Evolutionary conservation across 2,113 vertebrate species (phyloP), one percentile per base, ranked within the genome.

Genomic region (Chloropsis cyanopogon): DNA sequence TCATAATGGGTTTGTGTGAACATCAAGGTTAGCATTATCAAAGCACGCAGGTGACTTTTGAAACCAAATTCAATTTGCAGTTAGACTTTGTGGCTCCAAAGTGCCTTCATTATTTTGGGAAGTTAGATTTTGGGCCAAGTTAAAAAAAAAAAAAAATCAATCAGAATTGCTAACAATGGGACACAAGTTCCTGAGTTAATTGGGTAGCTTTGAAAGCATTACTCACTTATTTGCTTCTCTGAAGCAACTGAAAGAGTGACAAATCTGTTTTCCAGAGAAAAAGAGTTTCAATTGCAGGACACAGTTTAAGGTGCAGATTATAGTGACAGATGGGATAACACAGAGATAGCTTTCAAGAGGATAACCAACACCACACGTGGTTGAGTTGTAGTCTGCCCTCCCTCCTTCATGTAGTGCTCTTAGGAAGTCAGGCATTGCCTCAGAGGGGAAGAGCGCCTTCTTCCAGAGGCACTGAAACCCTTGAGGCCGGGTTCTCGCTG

Each of bases 1-100:
- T 57, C 76, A 53, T 24, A 42, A 70, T 21, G 18, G 37, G 49
- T 56, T 76, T 73, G 29, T 28, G 47, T 61, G 84, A 71, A 81
- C 59, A 90, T 59, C 70, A 90, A 86, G 47, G 35, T 66, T 29
- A 82, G 57, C 1, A 2, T 61, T 92, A 72, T 60, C 71, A 88
- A 88, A 68, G 61, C 52, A 59, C 29, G 18, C 39, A 52, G 66
- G 57, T 80, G 84, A 94, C 64, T 92, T 90, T 81, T 17, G 56
- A 72, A 82, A 80, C 13, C 35, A 85, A 92, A 85, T 83, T 88
- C 81, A 78, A 57, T 89, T 91, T 87, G 31, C 24, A 80, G 65
- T 59, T 68, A 77, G 90, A 90, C 71, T 93, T 63, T 52, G 19
- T 83, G 90, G 50, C 63, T 94, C 79, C 90, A 73, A 90, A 86